Evolutionary conservation across 2,888 invertebrate genomes (phyloP), one percentile per base, ranked within the genome.

Genomic region (Hylaea fasciaria): DNA sequence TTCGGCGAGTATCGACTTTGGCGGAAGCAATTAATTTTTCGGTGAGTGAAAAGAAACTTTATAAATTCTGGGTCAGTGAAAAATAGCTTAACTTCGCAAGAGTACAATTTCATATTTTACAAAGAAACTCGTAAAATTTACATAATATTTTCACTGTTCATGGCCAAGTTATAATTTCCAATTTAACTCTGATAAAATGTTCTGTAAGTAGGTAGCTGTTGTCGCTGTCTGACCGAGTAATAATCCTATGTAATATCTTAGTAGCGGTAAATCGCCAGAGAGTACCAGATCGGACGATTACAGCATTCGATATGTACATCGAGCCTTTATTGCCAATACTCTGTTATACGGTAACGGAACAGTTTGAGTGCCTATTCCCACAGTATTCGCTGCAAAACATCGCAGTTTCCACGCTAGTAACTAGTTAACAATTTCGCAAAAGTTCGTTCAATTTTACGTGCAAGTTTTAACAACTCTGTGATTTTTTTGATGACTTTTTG

Each of bases 381-480:
- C 14, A 17, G 2, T 50, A 29, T 54, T 51, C 28, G 29, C 29
- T 40, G 41, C 14, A 29, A 58, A 63, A 62, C 51, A 49, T 56
- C 39, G 54, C 53, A 65, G 41, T 60, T 60, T 57, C 48, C 53
- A 56, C 47, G 48, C 47, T 41, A 60, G 46, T 64, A 57, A 77
- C 79, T 72, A 71, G 77, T 77, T 82, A 78, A 77, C 81, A 77
- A 80, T 80, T 81, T 75, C 71, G 71, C 72, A 70, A 61, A 82
- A 82, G 74, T 79, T 78, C 69, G 77, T 76, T 74, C 77, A 77
- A 77, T 77, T 80, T 78, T 81, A 84, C 85, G 87, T 84, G 82
- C 77, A 76, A 81, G 81, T 84, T 86, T 84, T 85, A 82, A 83
- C 84, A 85, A 83, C 78, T 78, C 74, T 59, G 68, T 63, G 73